phyloP scores from a whole-genome alignment of 2,113 vertebrate species.

The Sialia sialis region DNA sequence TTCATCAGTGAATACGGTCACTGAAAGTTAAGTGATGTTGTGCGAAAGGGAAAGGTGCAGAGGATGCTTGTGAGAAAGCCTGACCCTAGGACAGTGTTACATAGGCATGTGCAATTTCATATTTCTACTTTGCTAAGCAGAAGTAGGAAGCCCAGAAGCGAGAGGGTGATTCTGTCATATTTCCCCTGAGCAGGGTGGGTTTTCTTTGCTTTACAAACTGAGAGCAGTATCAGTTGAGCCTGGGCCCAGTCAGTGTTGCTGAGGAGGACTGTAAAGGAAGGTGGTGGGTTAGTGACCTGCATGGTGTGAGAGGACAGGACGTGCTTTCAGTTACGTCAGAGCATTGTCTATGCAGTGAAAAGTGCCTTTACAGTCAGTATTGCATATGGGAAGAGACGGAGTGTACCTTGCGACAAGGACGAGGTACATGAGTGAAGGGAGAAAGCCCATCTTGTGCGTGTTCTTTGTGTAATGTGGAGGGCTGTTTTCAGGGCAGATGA shows the following conservation, averaged over 20 bases:
- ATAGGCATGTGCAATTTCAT: rapidly evolving
- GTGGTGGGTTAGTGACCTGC: background rate
- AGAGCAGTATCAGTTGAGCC: rapidly evolving
- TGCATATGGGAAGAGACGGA: background rate
- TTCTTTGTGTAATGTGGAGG: rapidly evolving
- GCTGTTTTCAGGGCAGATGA: background rate
- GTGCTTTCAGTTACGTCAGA: rapidly evolving
- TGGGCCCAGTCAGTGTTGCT: background rate
- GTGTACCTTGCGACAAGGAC: rapidly evolving
- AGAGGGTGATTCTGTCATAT: rapidly evolving
- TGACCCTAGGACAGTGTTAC: background rate
- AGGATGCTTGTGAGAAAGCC: background rate
- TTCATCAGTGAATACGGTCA: rapidly evolving
- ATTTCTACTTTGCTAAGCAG: background rate
- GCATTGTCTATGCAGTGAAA: rapidly evolving
- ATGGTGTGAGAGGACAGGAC: background rate
- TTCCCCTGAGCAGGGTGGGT: background rate
- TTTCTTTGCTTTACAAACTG: background rate
- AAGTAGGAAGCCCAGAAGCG: rapidly evolving
- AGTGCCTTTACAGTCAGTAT: no score
- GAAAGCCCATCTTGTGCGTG: background rate
- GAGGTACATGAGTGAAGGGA: rapidly evolving
- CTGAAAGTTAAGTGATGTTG: rapidly evolving
- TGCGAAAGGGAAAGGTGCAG: background rate
- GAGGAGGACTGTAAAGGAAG: no score